phyloP scores from a whole-genome alignment of 2,797 vertebrate species.

The Lutjanus argentimaculatus region DNA sequence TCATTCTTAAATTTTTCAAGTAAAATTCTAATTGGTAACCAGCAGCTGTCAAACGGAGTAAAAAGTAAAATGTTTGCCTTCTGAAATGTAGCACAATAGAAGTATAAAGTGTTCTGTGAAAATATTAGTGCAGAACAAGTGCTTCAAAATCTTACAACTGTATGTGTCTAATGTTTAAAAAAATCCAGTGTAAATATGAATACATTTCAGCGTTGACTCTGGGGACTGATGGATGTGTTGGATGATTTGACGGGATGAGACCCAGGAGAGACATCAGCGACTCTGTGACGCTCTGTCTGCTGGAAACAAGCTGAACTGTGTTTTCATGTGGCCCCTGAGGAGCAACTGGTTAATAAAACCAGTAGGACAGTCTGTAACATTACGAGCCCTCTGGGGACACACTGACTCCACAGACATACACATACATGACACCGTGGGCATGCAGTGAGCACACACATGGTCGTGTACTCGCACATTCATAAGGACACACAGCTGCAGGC shows the following conservation, averaged over 20 bases:
- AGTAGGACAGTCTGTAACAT: conserved; percentile 57
- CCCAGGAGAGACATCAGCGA: conserved; percentile 13
- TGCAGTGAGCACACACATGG: conserved; percentile 8
- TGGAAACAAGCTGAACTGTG: conserved; percentile 53
- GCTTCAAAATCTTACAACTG: background rate
- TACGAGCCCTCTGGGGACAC: conserved; percentile 34
- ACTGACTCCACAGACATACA: conserved; percentile 11
- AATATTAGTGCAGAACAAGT: background rate
- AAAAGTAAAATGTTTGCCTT: background rate
- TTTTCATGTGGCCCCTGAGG: conserved; percentile 53
- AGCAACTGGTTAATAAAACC: conserved; percentile 68
- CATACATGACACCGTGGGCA: background rate
- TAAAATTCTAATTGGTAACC: too few relatives aligned
- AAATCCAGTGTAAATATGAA: conserved; percentile 1
- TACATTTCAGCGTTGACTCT: background rate
- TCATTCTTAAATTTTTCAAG: too few relatives aligned
- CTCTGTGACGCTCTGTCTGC: conserved; percentile 47
- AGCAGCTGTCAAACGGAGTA: too few relatives aligned
- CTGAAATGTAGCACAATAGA: background rate
- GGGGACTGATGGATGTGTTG: conserved; percentile 1
- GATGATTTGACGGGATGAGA: background rate
- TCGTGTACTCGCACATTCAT: background rate
- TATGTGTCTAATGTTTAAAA: too few relatives aligned
- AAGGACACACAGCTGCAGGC: conserved; percentile 25
- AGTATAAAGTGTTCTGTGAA: background rate